Percentiles rank a stretch among this genome's conserved stretches.
phyloP scores from a whole-genome alignment of 2,113 vertebrate species.

The Cynopterus brachyotis region DNA sequence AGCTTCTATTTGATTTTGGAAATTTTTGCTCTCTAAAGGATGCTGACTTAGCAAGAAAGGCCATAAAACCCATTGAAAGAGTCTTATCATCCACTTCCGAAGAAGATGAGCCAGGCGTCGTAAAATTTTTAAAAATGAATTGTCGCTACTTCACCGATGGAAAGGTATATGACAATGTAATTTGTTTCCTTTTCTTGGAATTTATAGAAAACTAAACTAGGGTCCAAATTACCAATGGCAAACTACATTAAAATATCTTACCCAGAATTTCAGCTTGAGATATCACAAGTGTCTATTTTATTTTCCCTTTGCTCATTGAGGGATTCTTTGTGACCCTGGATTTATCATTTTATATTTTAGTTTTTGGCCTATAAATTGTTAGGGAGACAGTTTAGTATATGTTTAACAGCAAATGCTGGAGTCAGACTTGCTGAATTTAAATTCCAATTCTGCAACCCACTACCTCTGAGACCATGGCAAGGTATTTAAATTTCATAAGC shows the following conservation, averaged over 20 bases:
- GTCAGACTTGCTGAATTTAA: not conserved
- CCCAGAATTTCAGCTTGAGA: not conserved
- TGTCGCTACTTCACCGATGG: conserved; percentile 99
- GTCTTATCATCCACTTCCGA: conserved; percentile 94
- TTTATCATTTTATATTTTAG: not conserved
- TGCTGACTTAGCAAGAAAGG: conserved; percentile 86
- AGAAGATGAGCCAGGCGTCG: conserved; percentile 91
- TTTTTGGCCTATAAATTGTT: not conserved
- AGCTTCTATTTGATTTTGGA: conserved; percentile 40
- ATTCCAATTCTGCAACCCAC: not conserved
- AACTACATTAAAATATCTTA: not conserved
- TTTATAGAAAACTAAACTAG: not conserved
- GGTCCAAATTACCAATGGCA: not conserved
- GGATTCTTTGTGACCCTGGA: not conserved
- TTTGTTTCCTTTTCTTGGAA: not conserved
- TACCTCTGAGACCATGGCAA: not conserved
- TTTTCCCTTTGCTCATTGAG: not conserved
- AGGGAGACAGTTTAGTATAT: not conserved
- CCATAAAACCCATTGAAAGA: conserved; percentile 87
- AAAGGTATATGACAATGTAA: conserved; percentile 86
- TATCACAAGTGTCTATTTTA: not conserved
- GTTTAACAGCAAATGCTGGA: not conserved
- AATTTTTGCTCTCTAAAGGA: conserved; percentile 83
- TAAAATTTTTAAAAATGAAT: conserved; percentile 99
- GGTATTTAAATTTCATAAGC: not conserved